These are phyloP conservation scores for Platycercus adscitus DNA, from an alignment of 2,113 vertebrate genomes.

Conservation along the genomic window DNA sequence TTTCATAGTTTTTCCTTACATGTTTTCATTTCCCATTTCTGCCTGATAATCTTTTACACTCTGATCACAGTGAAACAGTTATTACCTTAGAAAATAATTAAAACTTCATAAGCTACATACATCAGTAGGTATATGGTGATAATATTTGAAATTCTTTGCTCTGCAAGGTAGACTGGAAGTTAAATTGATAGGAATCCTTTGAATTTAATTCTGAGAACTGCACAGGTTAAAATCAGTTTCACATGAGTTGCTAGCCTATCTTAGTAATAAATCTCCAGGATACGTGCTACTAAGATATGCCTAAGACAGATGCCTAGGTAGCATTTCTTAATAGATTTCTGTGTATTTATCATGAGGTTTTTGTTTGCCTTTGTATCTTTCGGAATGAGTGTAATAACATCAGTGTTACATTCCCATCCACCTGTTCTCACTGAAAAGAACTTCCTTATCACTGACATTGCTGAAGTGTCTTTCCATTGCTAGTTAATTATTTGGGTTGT, in stretches of 20 bases:
- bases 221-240: background rate
- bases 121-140: background rate
- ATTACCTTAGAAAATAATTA: background rate
- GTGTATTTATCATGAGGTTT: background rate
- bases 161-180: background rate
- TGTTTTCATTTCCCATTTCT: background rate
- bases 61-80: background rate
- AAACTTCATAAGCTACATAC: background rate
- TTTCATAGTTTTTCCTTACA: background rate
- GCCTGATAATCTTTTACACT: background rate
- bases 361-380: background rate
- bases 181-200: background rate
- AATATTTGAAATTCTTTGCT: background rate
- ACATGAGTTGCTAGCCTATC: background rate
- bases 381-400: background rate
- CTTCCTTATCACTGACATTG: background rate
- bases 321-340: background rate
- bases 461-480: slow-evolving; percentile 15
- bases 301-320: background rate
- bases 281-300: background rate
- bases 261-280: background rate
- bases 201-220: background rate
- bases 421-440: slow-evolving; percentile 18
- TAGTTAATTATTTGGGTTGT: slow-evolving; percentile 16
- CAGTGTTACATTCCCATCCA: background rate